These are phyloP conservation scores for Aleiodes alternator DNA, from an alignment of 2,888 invertebrate species.

Conservation along the genomic window DNA sequence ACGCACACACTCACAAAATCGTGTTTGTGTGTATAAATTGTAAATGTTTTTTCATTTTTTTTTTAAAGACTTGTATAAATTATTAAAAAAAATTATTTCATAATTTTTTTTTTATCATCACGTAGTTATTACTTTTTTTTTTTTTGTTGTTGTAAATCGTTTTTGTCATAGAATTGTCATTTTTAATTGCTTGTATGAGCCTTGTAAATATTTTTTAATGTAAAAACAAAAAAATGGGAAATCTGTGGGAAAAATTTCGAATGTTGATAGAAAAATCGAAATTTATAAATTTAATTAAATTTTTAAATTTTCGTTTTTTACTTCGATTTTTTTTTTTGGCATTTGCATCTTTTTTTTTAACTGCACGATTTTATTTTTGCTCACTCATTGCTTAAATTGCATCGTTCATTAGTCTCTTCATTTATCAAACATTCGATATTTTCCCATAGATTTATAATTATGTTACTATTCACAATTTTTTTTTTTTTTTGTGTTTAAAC, in stretches of 20 bases:
- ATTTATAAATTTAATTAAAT: not conserved
- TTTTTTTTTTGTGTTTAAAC: slow-evolving; percentile 42
- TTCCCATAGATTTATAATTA: slow-evolving; percentile 19
- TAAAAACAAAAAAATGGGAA: not conserved
- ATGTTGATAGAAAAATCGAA: not conserved
- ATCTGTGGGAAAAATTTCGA: slow-evolving; percentile 18
- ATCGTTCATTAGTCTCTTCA: not conserved
- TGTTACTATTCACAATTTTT: slow-evolving; percentile 12
- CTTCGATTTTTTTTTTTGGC: slow-evolving; percentile 48
- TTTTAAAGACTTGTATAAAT: slow-evolving; percentile 39
- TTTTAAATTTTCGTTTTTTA: slow-evolving; percentile 46
- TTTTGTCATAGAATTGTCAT: slow-evolving; percentile 53
- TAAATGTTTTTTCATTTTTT: slow-evolving; percentile 58
- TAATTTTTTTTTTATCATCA: slow-evolving; percentile 52
- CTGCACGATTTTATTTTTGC: slow-evolving; percentile 41
- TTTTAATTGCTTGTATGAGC: not conserved
- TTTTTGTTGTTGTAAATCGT: slow-evolving; percentile 58
- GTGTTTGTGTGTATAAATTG: slow-evolving; percentile 63
- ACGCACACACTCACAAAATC: slow-evolving; percentile 47
- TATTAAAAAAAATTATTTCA: slow-evolving; percentile 52
- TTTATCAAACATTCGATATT: slow-evolving; percentile 9
- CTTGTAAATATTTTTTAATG: not conserved
- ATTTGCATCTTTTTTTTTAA: slow-evolving; percentile 47
- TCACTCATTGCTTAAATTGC: slow-evolving; percentile 49
- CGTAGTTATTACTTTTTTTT: slow-evolving; percentile 40